phyloP scores from a whole-genome alignment of 2,797 vertebrate species.

The Pipistrellus kuhlii region DNA sequence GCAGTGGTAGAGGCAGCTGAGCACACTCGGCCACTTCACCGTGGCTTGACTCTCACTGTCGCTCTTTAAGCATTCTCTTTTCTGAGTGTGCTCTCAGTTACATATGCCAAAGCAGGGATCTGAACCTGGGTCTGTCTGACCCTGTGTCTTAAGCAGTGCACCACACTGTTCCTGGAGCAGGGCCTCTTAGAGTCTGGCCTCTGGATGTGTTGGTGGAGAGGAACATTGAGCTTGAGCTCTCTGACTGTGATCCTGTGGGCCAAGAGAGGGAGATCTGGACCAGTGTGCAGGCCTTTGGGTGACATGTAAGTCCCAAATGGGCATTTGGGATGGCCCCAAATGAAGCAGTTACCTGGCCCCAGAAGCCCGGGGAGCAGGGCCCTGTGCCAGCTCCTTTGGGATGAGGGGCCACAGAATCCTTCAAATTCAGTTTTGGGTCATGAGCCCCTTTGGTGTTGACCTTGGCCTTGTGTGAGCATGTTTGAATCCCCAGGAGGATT shows the following conservation, averaged over 20 bases:
- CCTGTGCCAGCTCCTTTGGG: not conserved
- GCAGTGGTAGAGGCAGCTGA: not conserved
- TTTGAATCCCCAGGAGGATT: not conserved
- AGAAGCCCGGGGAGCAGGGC: not conserved
- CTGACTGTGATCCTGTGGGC: not conserved
- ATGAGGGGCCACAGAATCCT: not conserved
- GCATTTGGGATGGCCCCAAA: not conserved
- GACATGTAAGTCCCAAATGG: not conserved
- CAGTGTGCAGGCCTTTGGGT: not conserved
- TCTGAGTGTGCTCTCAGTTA: not conserved
- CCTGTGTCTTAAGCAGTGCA: not conserved
- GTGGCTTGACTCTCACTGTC: accelerated
- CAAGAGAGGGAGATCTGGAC: not conserved
- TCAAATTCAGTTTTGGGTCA: not conserved
- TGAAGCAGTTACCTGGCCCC: not conserved
- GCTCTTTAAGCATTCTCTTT: not conserved
- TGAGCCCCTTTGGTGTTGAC: not conserved
- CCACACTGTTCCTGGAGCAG: not conserved
- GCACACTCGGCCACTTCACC: accelerated
- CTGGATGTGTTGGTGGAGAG: not conserved
- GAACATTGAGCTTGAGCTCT: not conserved
- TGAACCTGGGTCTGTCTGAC: not conserved
- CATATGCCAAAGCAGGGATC: not conserved
- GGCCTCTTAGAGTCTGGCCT: not conserved
- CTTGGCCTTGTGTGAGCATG: not conserved